Base-by-base conservation (phyloP, 2,797 vertebrate species). In the Fistularia tabacaria region DNA sequence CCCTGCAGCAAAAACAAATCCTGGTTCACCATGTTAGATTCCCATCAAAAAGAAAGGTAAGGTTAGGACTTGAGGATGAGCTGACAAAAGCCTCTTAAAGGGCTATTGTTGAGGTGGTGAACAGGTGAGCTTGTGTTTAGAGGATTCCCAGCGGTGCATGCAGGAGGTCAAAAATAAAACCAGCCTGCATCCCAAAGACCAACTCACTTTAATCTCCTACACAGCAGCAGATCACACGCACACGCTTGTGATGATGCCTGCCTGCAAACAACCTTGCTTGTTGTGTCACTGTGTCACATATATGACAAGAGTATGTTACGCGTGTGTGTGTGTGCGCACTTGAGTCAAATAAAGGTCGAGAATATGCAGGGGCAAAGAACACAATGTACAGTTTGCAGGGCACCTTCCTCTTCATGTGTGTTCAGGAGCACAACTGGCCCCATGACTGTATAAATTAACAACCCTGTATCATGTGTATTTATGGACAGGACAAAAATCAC, bases 111-210 rank as follows among this genome's bases (percentile, higher is more conserved):
- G 39, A 38, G 36, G 52, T 3, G 7, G 54, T 41, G 50, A 49
- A 39, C 8, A 14, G 49, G 15, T 1, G 9, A 53, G 9, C 1
- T 53, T 36, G 70, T 12, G 63, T 80, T 85, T 74, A 77, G 46
- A 61, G 74, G 66, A 73, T 76, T 77, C 69, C 62, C 68, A 83
- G 61, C 55, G 67, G 71, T 72, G 69, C 67, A 65, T 73, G 66
- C 60, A 70, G 49, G 42, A 59, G 12, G 56, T 52, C 59, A 63
- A 51, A 77, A 86, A 85, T 81, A 81, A 79, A 76, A 54, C 51
- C 13, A 57, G 0, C 57, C 64, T 46, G 14, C 57, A 64, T 55
- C 69, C 67, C 38, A 54, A 72, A 72, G 52, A 62, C 62, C 5
- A 15, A 38, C 38, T 46, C 49, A 9, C 14, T 46, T 50, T 74